Base-by-base conservation (phyloP, 2,797 vertebrate genomes). In the Schizopygopsis malacanthus region DNA sequence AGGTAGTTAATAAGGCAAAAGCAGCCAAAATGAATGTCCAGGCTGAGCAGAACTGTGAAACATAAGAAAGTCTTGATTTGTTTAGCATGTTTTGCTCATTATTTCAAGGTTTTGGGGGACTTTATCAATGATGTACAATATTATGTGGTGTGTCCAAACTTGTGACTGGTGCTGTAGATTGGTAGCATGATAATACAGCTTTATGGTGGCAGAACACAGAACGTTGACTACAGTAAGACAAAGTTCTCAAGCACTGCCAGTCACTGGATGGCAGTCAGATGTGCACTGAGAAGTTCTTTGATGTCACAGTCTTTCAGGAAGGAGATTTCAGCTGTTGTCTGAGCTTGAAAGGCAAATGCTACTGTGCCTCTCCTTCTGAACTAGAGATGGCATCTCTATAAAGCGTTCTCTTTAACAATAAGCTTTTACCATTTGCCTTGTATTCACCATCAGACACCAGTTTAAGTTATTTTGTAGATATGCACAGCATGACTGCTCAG, bases 371-470 rank as follows among this genome's bases (percentile, higher is more conserved):
- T 92, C 87, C 61, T 88, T 79, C 92, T 91, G 93, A 94, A 94
- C 93, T 93, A 93, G 90, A 92, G 95, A 92, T 93, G 94, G 92
- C 95, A 93, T 88, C 91, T 92, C 91, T 91, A 93, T 92, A 92
- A 92, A 89, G 89, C 82, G 88, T 89, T 84, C 90, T 92, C 94
- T 92, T 89, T 92, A 93, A 93, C 94, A 94, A 94, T 95, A 92
- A 92, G 85, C 85, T 45, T 86, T 91, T 72, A 85, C 91, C 91
- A 89, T 89, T 92, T 91, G 86, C 90, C 87, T 89, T 89, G 90
- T 91, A 92, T 94, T 94, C 90, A 90, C 90, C 86, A 90, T 89
- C 88, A 87, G 88, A 81, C 71, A 88, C 86, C 90, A 86, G 84
- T 85, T 89, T 83, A 87, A 92, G 93, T 92, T 95, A 91, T 93